phyloP scores from a whole-genome alignment of 2,888 invertebrate genomes.

The Parelbella ahira region DNA sequence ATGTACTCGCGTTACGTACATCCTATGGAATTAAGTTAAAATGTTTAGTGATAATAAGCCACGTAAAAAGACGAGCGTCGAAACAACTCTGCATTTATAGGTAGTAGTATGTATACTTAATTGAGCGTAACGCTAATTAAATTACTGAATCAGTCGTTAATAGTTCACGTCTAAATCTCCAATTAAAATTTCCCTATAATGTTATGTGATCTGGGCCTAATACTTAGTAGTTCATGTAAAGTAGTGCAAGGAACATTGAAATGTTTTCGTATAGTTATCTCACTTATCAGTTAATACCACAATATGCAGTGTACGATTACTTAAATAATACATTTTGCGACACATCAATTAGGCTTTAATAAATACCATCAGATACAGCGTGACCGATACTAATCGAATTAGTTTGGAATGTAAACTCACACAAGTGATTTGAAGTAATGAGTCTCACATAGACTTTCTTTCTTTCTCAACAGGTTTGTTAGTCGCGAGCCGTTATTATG shows the following conservation, averaged over 20 bases:
- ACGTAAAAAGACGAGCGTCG: slow-evolving; percentile 6
- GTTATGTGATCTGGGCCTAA: slow-evolving; percentile 23
- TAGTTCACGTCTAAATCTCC: slow-evolving; percentile 23
- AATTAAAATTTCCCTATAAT: slow-evolving; percentile 11
- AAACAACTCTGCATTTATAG: slow-evolving; percentile 19
- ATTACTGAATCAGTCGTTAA: slow-evolving; percentile 37
- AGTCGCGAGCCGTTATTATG: no score
- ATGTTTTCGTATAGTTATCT: slow-evolving; percentile 24
- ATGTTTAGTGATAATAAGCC: slow-evolving; percentile 22
- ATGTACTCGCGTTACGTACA: slow-evolving; percentile 13
- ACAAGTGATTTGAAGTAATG: no score
- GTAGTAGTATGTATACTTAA: slow-evolving; percentile 36
- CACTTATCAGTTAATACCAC: slow-evolving; percentile 24
- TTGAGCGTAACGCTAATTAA: slow-evolving; percentile 47
- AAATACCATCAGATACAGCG: slow-evolving; percentile 15
- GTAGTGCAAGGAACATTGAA: slow-evolving; percentile 25
- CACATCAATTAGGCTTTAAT: slow-evolving; percentile 11
- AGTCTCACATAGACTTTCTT: no score
- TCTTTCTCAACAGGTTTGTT: no score
- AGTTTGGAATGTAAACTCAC: no score
- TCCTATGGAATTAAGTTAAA: slow-evolving; percentile 12
- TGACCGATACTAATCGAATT: slow-evolving; percentile 2
- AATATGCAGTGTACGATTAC: slow-evolving; percentile 19
- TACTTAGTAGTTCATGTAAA: slow-evolving; percentile 21
- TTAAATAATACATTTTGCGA: slow-evolving; percentile 17